phyloP scores from a whole-genome alignment of 2,797 vertebrate genomes.

The Ataeniobius toweri region DNA sequence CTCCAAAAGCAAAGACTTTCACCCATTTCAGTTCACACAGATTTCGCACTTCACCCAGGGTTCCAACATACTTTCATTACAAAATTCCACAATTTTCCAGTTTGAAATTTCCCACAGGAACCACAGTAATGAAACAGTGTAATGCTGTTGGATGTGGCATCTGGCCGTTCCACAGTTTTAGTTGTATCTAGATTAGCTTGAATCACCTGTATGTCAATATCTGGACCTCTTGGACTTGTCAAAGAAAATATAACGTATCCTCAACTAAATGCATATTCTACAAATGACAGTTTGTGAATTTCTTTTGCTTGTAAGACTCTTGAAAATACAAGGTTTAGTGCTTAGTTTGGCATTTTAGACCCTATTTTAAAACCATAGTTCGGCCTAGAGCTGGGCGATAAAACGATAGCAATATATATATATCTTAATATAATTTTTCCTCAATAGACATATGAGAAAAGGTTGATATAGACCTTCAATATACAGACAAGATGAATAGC shows the following conservation, averaged over 20 bases:
- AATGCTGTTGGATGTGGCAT: background rate
- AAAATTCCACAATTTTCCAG: background rate
- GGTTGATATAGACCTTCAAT: no score
- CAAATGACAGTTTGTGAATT: background rate
- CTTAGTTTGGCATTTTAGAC: background rate
- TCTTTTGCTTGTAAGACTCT: background rate
- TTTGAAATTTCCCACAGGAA: background rate
- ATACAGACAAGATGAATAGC: no score
- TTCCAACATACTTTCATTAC: background rate
- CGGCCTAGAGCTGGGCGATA: no score
- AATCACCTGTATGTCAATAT: background rate
- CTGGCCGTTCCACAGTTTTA: background rate
- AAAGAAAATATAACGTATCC: background rate
- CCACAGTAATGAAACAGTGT: background rate
- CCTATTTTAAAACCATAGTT: background rate
- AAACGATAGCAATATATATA: no score
- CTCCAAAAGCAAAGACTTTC: background rate
- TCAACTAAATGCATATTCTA: background rate
- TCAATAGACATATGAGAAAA: no score
- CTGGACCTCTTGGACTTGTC: background rate
- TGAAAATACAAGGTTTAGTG: background rate
- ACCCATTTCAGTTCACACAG: constrained; percentile 29
- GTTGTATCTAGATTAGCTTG: background rate
- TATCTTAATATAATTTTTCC: no score
- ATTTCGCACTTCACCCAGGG: constrained; percentile 13